These are phyloP conservation scores for Lophochroa leadbeateri DNA, from an alignment of 2,113 vertebrate genomes.

Conservation along the genomic window DNA sequence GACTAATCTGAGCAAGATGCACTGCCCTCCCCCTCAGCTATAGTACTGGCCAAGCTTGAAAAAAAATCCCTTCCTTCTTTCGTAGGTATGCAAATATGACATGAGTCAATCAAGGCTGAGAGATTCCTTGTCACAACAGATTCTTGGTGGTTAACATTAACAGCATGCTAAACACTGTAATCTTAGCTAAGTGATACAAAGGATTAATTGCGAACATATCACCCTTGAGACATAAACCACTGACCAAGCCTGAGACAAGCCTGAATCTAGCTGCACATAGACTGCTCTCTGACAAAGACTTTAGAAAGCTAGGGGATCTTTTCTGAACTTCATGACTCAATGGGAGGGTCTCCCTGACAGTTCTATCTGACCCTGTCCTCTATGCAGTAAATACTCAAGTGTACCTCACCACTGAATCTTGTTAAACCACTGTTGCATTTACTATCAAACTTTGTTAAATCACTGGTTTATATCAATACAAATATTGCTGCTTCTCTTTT, in stretches of 20 bases:
- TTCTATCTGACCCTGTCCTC: background rate
- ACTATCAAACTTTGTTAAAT: background rate
- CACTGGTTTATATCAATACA: background rate
- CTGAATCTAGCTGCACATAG: background rate
- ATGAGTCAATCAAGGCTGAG: background rate
- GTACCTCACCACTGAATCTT: background rate
- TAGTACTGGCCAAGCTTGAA: background rate
- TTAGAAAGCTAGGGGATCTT: background rate
- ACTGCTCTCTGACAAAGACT: background rate
- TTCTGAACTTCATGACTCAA: background rate
- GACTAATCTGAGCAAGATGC: background rate
- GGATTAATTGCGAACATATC: background rate
- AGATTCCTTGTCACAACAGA: background rate
- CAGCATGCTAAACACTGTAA: background rate
- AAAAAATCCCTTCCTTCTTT: background rate
- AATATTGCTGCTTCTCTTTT: background rate
- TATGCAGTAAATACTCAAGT: background rate
- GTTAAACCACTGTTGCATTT: background rate
- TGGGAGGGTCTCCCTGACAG: background rate
- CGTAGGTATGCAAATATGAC: background rate
- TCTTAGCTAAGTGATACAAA: background rate
- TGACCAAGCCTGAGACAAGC: background rate
- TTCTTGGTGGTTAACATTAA: background rate
- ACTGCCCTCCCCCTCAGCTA: background rate
- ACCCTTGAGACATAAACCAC: background rate